Evolutionary conservation across 2,888 invertebrate species (phyloP), one percentile per base, ranked within the genome.

Genomic region (Ephialtes manifestator): DNA sequence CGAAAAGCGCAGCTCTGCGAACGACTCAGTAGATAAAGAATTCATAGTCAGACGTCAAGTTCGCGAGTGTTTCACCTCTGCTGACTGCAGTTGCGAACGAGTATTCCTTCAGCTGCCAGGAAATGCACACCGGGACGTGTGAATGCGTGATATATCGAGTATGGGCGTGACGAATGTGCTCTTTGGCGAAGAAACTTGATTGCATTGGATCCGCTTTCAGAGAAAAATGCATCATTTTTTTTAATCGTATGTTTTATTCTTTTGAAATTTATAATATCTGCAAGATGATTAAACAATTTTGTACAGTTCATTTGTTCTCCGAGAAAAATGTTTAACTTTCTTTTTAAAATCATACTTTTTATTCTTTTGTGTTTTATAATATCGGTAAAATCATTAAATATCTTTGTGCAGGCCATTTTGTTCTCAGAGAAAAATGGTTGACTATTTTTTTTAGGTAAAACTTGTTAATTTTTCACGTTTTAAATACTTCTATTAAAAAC

Each of bases 21-120:
- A 20, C 51, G 48, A 68, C 53, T 51, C 63, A 35, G 46, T 77
- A 18, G 31, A 82, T 71, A 72, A 71, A 77, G 18, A 71, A 76
- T 77, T 76, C 71, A 82, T 76, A 31, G 70, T 82, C 76, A 71
- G 63, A 76, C 75, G 58, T 82, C 48, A 35, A 70, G n/a, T 39
- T 31, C 48, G 18, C 60, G 60, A 79, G n/a, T 15, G n/a, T 67
- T 43, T 43, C 46, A 24, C 46, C 8, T 43, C n/a, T 18, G 13
- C 43, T 10, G 67, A 24, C 43, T 43, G 20, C 13, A 18, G 67
- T n/a, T 18, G 43, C 18, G 15, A 24, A 24, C n/a, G 15, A 7
- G 7, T 63, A n/a, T 35, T n/a, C 4, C 58, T 24, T 58, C 28
- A 11, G 28, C 28, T 24, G 58, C 58, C 24, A 28, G 13, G 11